Conservation (phyloP, 2,113 vertebrate genomes). For the Pelobates fuscus region DNA sequence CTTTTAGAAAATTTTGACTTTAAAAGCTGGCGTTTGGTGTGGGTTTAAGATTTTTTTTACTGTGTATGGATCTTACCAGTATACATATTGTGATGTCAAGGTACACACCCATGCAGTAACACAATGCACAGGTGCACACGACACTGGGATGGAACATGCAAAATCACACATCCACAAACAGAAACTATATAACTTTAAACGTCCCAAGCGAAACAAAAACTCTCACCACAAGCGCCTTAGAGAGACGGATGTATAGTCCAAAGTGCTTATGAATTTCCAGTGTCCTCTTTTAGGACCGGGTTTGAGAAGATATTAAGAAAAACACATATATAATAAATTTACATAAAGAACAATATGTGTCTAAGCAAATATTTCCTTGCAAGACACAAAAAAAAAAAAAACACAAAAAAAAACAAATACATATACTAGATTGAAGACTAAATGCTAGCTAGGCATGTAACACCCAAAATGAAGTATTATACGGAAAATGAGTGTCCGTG, state of each 20-base stretch:
- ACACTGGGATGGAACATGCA: background rate
- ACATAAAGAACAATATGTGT: background rate
- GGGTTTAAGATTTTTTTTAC: no score
- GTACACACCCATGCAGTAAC: background rate
- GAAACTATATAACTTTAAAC: background rate
- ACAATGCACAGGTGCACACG: conserved; percentile 9
- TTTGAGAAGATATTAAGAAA: background rate
- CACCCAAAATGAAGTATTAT: no score
- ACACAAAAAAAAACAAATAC: no score
- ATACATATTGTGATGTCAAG: background rate
- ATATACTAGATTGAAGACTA: no score
- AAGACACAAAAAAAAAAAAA: no score
- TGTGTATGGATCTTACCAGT: no score
- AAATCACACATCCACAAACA: background rate
- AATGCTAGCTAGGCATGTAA: no score
- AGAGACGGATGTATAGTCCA: background rate
- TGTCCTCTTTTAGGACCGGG: background rate
- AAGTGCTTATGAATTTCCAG: background rate
- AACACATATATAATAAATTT: background rate
- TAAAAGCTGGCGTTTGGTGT: no score
- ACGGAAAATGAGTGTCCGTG: no score
- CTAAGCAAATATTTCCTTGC: background rate
- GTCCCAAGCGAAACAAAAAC: background rate
- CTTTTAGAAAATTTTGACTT: background rate
- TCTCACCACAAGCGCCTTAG: conserved; percentile 17